Conservation (phyloP, 1,140 invertebrate species). For the Steinernema khuongi region DNA sequence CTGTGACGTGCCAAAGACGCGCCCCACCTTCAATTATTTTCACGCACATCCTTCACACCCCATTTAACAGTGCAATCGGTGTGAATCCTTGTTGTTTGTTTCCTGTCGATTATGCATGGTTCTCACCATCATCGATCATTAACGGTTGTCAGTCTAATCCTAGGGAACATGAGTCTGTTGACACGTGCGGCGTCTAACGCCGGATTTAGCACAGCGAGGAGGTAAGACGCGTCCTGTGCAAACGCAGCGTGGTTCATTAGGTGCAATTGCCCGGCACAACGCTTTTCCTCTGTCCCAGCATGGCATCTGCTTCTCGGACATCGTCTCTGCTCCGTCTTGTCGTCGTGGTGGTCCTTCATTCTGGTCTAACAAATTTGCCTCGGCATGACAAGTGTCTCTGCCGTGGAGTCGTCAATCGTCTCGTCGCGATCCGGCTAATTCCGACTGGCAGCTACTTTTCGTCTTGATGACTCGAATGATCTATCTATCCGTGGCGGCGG, state of each 20-base stretch:
- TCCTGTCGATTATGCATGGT: not conserved
- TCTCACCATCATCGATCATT: not conserved
- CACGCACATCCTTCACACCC: not conserved
- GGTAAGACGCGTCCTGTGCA: not conserved
- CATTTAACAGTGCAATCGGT: not conserved
- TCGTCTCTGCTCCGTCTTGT: no score
- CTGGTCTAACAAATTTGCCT: not conserved
- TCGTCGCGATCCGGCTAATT: not conserved
- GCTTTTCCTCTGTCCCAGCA: not conserved
- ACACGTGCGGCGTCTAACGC: not conserved
- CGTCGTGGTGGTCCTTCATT: not conserved
- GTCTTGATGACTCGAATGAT: not conserved
- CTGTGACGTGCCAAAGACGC: not conserved
- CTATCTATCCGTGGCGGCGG: not conserved
- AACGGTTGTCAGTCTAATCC: constrained; percentile 2
- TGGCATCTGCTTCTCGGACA: not conserved
- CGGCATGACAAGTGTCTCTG: not conserved
- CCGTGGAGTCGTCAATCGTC: constrained; percentile 2
- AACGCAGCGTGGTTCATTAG: no score
- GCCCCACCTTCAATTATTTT: not conserved
- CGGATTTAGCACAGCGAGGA: constrained; percentile 3
- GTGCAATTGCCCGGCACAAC: no score
- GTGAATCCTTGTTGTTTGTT: not conserved
- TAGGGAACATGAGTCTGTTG: not conserved
- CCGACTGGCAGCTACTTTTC: constrained; percentile 11